Evolutionary conservation across 2,113 vertebrate species (phyloP).

Genomic region (Anhinga anhinga): DNA sequence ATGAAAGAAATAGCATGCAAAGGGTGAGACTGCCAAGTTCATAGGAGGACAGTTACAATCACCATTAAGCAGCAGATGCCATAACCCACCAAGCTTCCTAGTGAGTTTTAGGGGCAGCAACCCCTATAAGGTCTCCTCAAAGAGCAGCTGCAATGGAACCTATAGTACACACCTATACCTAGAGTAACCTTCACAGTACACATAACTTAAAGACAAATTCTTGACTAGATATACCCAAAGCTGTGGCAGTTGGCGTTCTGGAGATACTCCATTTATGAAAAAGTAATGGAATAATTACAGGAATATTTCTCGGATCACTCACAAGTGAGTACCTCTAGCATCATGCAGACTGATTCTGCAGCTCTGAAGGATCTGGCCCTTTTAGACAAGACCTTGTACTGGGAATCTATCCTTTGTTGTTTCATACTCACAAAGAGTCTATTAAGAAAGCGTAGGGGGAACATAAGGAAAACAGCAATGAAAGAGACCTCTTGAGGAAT

Average conservation of each 20-base stretch:
- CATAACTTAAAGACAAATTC: not conserved
- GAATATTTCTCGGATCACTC: not conserved
- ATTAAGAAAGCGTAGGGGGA: not conserved
- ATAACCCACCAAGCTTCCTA: not conserved
- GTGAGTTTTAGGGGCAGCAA: not conserved
- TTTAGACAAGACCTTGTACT: not conserved
- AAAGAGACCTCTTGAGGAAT: not conserved
- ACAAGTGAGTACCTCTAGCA: not conserved
- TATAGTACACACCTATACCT: accelerated
- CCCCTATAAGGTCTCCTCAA: not conserved
- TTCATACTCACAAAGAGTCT: not conserved
- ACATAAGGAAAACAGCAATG: not conserved
- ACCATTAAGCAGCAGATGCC: not conserved
- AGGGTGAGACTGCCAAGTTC: not conserved
- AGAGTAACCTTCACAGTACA: accelerated
- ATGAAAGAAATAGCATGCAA: accelerated
- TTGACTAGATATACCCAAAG: not conserved
- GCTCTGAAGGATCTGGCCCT: not conserved
- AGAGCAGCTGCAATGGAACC: not conserved
- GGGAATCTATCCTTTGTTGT: not conserved
- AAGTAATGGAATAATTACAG: not conserved
- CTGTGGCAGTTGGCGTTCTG: not conserved
- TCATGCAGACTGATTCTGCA: accelerated
- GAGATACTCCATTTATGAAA: not conserved
- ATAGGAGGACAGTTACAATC: not conserved